Base-by-base conservation (phyloP, 2,888 invertebrate genomes). In the Magallana nippona region DNA sequence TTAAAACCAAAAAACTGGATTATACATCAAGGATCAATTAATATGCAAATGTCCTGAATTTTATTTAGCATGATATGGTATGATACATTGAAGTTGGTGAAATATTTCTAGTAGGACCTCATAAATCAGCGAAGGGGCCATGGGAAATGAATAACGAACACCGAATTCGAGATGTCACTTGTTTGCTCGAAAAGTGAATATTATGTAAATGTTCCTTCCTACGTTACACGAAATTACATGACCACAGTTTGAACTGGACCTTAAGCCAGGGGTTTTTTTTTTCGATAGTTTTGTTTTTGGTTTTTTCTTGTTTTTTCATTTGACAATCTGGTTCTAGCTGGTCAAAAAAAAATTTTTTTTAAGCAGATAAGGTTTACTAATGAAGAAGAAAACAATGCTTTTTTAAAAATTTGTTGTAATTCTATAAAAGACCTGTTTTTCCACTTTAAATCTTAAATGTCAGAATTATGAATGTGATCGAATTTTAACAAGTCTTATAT, bases 41-140 rank as follows among this genome's bases (percentile, higher is more conserved):
- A 71, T 71, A 71, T 71, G 71, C 27, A 27, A 71, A 71, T 27
- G 27, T 71, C 32, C 22, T 32, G 1, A 27, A 71, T 71, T 71
- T 32, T 71, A 71, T 32, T 71, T 71, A 27, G 71, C 71, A 32
- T 71, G 71, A 22, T 27, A 32, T 19, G 15, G 17, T 60, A 60
- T 27, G 71, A 71, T 71, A 71, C 32, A 71, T 71, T 71, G 32
- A 71, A 71, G 27, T 27, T 22, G 13, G 32, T 71, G 71, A 27
- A 71, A 60, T 60, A 71, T 71, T 71, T 71, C 27, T 5, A 32
- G 19, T 32, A 11, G 27, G 44, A 5, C 27, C 71, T 71, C 71
- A 13, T 71, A 71, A 71, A 71, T 71, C 71, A 71, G n/a, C 32
- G 13, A 27, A 71, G 71, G 8, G 71, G 71, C 71, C 71, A 32